Base-by-base conservation (phyloP, 2,113 vertebrate genomes). In the Burhinus bistriatus region DNA sequence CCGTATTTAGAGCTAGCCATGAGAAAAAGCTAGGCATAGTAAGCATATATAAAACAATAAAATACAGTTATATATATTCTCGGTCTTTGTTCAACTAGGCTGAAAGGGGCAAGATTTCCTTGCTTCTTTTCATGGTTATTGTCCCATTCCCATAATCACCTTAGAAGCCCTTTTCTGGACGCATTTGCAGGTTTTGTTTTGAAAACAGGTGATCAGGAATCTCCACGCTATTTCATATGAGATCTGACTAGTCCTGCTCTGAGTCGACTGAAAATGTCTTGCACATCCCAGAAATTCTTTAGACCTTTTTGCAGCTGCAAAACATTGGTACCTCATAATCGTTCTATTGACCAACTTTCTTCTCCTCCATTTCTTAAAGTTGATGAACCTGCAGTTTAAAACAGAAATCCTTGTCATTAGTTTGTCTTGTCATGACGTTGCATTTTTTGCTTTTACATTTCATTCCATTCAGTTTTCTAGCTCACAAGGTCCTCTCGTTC, bases 1-100 rank as follows among this genome's bases (percentile, higher is more conserved):
- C 22, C 3, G 0, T 62, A 3, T 64, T 66, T 55, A 76, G 21
- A 78, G 23, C 34, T 71, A 79, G 47, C 25, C 34, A 6, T 0
- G 3, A 61, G 62, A 69, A 40, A 40, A 51, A 51, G 5, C 17
- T 36, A 30, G 68, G 34, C 9, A 6, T 5, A 19, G 5, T 49
- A 71, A 76, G 52, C 8, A 44, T 45, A 16, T 36, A 8, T 57
- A 9, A 9, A 42, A 34, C 51, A 36, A 69, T 9, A 32, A 64
- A 20, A 44, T 30, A 12, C 26, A 8, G 23, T 47, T 22, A 17
- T 34, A 17, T 34, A 3, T 52, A 3, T 32, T 66, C 40, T 57
- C 25, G 49, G 10, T 26, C 47, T 85, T 42, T 59, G 6, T 36
- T 69, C 62, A 55, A 44, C 7, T 47, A 18, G 40, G 30, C 27